phyloP scores from a whole-genome alignment of 2,797 vertebrate genomes.

The Amniataba percoides region DNA sequence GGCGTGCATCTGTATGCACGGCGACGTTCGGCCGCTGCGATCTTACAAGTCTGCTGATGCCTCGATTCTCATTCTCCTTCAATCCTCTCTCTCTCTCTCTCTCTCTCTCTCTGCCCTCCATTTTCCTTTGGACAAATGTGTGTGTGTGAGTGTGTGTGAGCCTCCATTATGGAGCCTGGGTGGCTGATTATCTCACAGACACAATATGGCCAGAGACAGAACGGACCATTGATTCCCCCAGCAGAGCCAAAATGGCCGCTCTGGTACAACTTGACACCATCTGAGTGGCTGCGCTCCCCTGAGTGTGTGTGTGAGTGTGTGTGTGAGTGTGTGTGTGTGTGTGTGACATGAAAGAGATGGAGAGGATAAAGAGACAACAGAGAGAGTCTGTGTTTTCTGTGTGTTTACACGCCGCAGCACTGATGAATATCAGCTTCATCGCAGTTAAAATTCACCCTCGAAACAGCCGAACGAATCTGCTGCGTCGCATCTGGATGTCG shows the following conservation, averaged over 20 bases:
- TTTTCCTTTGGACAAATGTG: not conserved
- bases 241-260: conserved; percentile 69
- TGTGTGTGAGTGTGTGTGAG: conserved; percentile 18
- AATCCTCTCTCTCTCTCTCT: conserved; percentile 2
- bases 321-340: conserved; percentile 18
- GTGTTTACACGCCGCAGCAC: not conserved
- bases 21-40: conserved; percentile 3
- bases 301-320: not conserved
- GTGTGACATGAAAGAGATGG: conserved; percentile 11
- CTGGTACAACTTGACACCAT: conserved; percentile 54
- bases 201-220: conserved; percentile 66
- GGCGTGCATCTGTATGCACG: conserved; percentile 39
- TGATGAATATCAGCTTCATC: not conserved
- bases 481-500: no score
- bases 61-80: conserved; percentile 8
- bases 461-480: no score
- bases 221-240: conserved; percentile 57
- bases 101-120: not conserved
- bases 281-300: conserved; percentile 35
- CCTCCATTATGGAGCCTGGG: conserved; percentile 53
- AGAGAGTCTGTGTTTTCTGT: not conserved
- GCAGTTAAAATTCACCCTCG: not conserved
- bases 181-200: conserved; percentile 67
- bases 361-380: conserved; percentile 18
- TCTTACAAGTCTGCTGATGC: conserved; percentile 26